A percentile compares a stretch with the other conserved stretches of the same genome.
Evolutionary conservation across 2,113 vertebrate species (phyloP).

Genomic region (Tursiops truncatus): DNA sequence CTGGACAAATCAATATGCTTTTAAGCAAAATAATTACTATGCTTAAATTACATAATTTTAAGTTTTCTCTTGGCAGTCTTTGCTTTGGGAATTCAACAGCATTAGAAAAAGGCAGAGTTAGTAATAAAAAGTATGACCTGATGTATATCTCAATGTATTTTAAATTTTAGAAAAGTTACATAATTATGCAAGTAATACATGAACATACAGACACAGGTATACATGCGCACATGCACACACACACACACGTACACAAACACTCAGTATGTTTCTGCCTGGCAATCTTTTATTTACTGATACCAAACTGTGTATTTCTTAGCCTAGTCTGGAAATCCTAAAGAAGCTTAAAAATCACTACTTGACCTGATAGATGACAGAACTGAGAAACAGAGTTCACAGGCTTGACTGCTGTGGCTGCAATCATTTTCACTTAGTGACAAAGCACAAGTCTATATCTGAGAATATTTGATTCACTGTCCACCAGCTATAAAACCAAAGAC

Average conservation of each 20-base stretch:
- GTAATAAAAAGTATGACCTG: neutral
- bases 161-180: neutral
- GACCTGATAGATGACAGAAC: neutral
- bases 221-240: no score
- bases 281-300: neutral
- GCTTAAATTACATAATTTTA: neutral
- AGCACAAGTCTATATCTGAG: slow-evolving; percentile 10
- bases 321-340: slow-evolving; percentile 6
- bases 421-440: slow-evolving; percentile 57
- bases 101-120: neutral
- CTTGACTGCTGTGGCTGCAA: neutral
- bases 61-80: neutral
- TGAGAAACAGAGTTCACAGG: neutral
- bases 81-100: neutral
- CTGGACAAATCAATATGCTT: neutral
- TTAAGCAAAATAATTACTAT: neutral
- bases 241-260: neutral
- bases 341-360: slow-evolving; percentile 39
- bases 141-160: neutral
- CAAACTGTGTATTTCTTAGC: neutral
- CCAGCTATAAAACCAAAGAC: slow-evolving; percentile 56
- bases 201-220: neutral
- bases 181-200: neutral
- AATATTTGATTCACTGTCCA: slow-evolving; percentile 48
- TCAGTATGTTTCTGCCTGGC: neutral